Percentiles rank a stretch among this genome's conserved stretches.
Conservation (phyloP, 2,888 invertebrate species). For the Sipha maydis region DNA sequence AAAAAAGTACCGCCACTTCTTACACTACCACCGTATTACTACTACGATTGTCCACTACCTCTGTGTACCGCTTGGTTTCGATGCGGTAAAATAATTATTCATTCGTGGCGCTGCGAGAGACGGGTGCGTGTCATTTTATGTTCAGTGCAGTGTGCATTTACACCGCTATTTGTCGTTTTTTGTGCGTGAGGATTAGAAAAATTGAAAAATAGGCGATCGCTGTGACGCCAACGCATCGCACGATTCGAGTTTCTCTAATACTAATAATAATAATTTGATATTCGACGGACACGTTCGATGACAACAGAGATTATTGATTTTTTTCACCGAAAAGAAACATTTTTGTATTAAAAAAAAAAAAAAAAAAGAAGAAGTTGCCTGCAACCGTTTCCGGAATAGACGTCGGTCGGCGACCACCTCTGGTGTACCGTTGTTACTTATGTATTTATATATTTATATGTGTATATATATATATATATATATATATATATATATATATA, state of each 20-base stretch:
- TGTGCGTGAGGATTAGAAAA: neutral
- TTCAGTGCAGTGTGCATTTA: neutral
- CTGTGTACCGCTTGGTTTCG: neutral
- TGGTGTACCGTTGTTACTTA: neutral
- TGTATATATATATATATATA: too few relatives aligned
- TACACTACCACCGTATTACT: too few relatives aligned
- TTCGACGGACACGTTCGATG: neutral
- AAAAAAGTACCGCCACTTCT: neutral
- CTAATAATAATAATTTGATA: neutral
- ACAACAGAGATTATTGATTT: conserved; percentile 44
- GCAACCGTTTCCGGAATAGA: conserved; percentile 40
- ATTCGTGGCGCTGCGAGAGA: too few relatives aligned
- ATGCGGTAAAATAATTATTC: too few relatives aligned
- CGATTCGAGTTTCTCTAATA: neutral
- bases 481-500: too few relatives aligned
- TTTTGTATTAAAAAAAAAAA: too few relatives aligned
- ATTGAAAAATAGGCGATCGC: neutral
- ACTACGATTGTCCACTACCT: neutral
- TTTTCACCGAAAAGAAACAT: neutral
- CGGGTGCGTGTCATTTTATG: neutral
- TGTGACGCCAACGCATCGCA: neutral
- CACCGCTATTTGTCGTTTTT: neutral
- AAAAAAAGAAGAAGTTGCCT: neutral
- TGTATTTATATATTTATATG: too few relatives aligned
- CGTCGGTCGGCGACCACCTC: neutral